A percentile compares a stretch with the other conserved stretches of the same genome.
Evolutionary conservation across 2,888 invertebrate genomes (phyloP).

Genomic region (Troilus luridus): DNA sequence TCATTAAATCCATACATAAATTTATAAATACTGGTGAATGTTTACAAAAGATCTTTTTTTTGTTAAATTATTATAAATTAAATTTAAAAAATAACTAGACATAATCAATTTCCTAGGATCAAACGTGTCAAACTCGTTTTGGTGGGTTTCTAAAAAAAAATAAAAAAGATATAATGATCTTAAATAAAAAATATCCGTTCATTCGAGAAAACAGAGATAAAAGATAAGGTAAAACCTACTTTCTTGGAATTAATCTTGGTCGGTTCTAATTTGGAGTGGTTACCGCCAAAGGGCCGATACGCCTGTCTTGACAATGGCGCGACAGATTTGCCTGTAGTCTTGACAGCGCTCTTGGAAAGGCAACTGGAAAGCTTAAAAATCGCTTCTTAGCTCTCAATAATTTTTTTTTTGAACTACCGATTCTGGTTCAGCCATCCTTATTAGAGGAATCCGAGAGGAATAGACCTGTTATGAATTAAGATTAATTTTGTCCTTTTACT

Average conservation of each 20-base stretch:
- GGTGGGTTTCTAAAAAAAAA: neutral
- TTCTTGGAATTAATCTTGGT: slow-evolving; percentile 1
- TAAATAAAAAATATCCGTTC: neutral
- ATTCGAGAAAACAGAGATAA: neutral
- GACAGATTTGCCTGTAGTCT: slow-evolving; percentile 29
- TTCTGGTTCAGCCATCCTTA: neutral
- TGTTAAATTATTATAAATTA: neutral
- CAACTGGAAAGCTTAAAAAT: neutral
- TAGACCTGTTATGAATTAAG: slow-evolving; percentile 18
- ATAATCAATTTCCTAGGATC: neutral
- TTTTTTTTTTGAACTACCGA: slow-evolving; percentile 5
- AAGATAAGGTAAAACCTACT: slow-evolving; percentile 14
- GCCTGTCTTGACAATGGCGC: slow-evolving; percentile 30
- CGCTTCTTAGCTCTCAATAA: neutral
- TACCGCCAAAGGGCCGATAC: slow-evolving; percentile 43
- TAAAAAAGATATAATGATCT: neutral
- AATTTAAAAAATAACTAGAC: neutral
- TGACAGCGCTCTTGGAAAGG: slow-evolving; percentile 18
- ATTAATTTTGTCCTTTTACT: slow-evolving; percentile 1
- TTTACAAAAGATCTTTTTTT: too few relatives aligned
- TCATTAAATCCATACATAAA: neutral
- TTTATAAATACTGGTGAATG: neutral
- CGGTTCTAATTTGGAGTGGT: neutral
- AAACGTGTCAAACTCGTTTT: neutral
- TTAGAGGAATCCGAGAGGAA: neutral